phyloP scores from a whole-genome alignment of 2,888 invertebrate species.

The Phaedon cochleariae region DNA sequence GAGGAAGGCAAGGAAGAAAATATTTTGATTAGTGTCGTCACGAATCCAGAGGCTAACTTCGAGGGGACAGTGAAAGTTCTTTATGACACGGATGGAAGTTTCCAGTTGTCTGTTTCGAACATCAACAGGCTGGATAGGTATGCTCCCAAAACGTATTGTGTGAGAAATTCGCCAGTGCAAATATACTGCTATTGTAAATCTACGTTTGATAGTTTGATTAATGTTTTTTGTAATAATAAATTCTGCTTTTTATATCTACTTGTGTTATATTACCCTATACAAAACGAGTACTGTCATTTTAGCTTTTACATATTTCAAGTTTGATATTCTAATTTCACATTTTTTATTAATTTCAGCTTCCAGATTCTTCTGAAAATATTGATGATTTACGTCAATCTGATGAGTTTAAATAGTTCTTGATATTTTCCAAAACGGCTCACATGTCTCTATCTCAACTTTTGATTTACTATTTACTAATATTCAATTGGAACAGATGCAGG shows the following conservation, averaged over 20 bases:
- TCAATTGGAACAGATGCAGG: too few species aligned
- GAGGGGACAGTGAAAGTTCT: slow-evolving; percentile 71
- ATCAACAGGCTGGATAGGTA: slow-evolving; percentile 67
- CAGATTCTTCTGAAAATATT: too few species aligned
- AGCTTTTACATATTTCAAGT: too few species aligned
- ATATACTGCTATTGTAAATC: slow-evolving; percentile 65
- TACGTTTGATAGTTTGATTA: slow-evolving; percentile 33
- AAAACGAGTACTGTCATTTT: too few species aligned
- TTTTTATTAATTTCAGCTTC: too few species aligned
- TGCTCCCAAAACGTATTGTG: slow-evolving; percentile 63
- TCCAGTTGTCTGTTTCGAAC: slow-evolving; percentile 64
- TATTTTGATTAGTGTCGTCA: slow-evolving; percentile 72
- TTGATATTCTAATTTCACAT: too few species aligned
- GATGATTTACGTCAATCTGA: too few species aligned
- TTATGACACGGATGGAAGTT: slow-evolving; percentile 20
- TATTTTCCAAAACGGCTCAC: too few species aligned
- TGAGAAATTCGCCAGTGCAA: slow-evolving; percentile 56
- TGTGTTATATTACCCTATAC: too few species aligned
- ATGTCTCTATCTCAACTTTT: too few species aligned
- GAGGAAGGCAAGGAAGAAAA: slow-evolving; percentile 48
- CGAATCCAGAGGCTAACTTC: slow-evolving; percentile 72
- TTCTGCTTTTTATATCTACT: slow-evolving; percentile 35
- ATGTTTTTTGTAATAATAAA: slow-evolving; percentile 44
- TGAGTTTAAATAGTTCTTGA: too few species aligned
- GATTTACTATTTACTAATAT: too few species aligned